These are phyloP conservation scores for Delichon dasypus DNA, from an alignment of 2,797 vertebrate species.

Conservation along the genomic window DNA sequence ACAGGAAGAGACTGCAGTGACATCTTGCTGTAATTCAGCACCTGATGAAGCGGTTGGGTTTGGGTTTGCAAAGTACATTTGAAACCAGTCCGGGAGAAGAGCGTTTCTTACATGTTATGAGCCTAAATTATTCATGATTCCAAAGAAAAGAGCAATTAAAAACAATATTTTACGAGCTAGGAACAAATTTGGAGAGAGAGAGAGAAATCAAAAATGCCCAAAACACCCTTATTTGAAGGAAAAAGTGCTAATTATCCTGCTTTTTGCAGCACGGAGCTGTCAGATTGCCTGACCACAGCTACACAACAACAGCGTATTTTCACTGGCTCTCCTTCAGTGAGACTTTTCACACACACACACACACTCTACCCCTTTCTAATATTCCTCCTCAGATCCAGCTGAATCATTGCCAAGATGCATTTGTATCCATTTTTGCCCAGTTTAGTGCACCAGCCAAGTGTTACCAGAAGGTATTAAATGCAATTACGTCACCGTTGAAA, in stretches of 20 bases:
- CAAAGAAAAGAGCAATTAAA: background rate
- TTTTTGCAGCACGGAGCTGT: background rate
- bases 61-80: background rate
- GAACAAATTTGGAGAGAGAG: background rate
- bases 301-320: background rate
- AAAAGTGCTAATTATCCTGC: background rate
- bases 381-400: background rate
- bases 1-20: background rate
- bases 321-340: background rate
- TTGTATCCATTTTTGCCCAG: background rate
- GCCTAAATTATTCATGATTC: conserved; percentile 8
- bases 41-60: background rate
- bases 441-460: background rate
- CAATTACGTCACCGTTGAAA: background rate
- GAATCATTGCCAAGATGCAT: background rate
- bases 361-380: background rate
- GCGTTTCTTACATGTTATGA: background rate
- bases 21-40: background rate
- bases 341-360: background rate
- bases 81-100: background rate
- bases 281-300: background rate
- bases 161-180: background rate
- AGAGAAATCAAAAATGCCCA: background rate
- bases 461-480: background rate
- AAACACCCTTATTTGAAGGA: background rate